Evolutionary conservation across 2,888 invertebrate species (phyloP), one percentile per base, ranked within the genome.

Genomic region (Euplexia lucipara): DNA sequence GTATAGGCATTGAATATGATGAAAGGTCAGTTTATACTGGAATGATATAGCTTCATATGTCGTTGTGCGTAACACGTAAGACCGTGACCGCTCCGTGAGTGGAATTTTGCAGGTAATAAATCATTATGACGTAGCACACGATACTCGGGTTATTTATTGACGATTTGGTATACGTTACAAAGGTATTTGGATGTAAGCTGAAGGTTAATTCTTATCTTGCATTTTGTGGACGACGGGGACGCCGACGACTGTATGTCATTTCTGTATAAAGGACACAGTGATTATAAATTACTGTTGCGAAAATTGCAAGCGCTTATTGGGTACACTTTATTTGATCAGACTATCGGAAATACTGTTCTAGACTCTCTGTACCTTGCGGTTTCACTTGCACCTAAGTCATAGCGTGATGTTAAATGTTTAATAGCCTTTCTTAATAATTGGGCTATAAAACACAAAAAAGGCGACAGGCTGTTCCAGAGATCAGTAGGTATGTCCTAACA

Each of bases 51-150:
- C 5, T n/a, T 54, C 6, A 32, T 18, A 20, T 12, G 20, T 3
- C 1, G n/a, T 30, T 7, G 14, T 30, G 37, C 12, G 20, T 45
- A 78, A 81, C 82, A 83, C 79, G 81, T 82, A 66, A 79, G 51
- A 45, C 61, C 62, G 54, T 79, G 66, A 64, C 72, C 75, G 64
- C 74, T 35, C 47, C 63, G 73, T 82, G 84, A 81, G 83, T 82
- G 70, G 85, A 83, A 88, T 89, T 88, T 86, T 83, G 75, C 83
- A 83, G 73, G 77, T 84, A 81, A 87, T 89, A 90, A 89, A 90
- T 89, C 86, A 87, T 85, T 82, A 79, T 81, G 85, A 85, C 85
- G 75, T 60, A 69, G 67, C 77, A 71, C 81, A 78, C 58, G 62
- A 66, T 66, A 72, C 61, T 62, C 42, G 30, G 39, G 66, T 73